Evolutionary conservation across 2,113 vertebrate species (phyloP), one percentile per base, ranked within the genome.

Genomic region (Atherinomorus stipes): DNA sequence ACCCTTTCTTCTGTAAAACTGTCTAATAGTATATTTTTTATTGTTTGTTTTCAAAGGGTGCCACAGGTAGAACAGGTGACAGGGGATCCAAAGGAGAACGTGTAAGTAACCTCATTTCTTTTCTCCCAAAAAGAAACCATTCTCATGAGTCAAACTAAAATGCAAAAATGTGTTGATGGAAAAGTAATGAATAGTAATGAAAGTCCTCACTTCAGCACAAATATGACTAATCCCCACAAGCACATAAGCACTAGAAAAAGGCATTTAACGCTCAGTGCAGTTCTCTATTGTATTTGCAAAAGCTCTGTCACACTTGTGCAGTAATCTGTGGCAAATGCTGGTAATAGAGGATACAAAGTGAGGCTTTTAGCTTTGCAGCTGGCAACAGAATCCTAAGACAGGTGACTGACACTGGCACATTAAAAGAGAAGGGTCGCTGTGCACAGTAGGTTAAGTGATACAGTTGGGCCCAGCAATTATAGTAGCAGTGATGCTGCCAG

Each of bases 11-110:
- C 21, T 31, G 8, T 11, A 53, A 53, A 19, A 74, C 42, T 71
- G 22, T n/a, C 12, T 63, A 68, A 21, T 81, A 63, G 62, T 25
- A 18, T 19, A 23, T 49, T 19, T 28, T 64, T 34, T 63, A 70
- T 83, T 19, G 74, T 4, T 75, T 42, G 79, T 10, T 90, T 85
- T 89, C 85, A 45, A 81, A 99, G 98, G 98, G 97, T 84, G 87
- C 90, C 54, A 60, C 93, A 65, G 98, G 98, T 54, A 95, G 93
- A 84, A 71, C 93, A 44, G 98, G 98, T 76, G 98, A 99, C 75
- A 93, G 98, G 94, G 98, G 98, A 37, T 94, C 98, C 73, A 99
- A 99, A 94, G 97, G 98, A 94, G 98, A 99, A 85, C 96, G 98
- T 49, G 98, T 99, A 94, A 94, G 95, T 77, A 69, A 19, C 64